A percentile compares a stretch with the other conserved stretches of the same genome.
Conservation (phyloP, 2,797 vertebrate species). For the Leptatherina wallacei region DNA sequence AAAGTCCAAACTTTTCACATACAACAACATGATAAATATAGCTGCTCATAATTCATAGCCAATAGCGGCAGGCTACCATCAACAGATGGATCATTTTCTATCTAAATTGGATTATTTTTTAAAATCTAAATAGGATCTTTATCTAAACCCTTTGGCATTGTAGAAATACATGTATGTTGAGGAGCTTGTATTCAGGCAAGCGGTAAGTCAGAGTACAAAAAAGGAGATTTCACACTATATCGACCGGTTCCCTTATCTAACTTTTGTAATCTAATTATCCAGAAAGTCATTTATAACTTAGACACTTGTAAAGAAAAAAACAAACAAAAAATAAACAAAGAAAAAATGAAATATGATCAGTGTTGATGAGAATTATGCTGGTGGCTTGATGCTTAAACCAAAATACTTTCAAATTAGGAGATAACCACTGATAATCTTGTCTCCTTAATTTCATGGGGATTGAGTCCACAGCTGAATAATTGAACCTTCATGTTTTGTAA, state of each 20-base stretch:
- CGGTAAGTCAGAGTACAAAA: neutral
- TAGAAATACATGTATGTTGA: conserved; percentile 10
- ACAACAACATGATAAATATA: neutral
- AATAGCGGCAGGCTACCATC: neutral
- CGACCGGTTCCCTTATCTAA: conserved; percentile 17
- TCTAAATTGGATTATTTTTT: neutral
- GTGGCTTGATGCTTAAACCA: neutral
- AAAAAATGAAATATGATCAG: no score
- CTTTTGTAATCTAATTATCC: neutral
- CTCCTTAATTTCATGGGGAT: neutral
- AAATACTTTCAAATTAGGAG: neutral
- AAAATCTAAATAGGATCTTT: conserved; percentile 27
- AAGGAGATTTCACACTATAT: conserved; percentile 8
- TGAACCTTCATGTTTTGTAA: neutral
- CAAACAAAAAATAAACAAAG: no score
- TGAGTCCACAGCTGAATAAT: neutral
- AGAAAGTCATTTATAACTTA: neutral
- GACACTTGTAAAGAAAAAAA: neutral
- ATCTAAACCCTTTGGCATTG: conserved; percentile 27
- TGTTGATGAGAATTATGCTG: no score
- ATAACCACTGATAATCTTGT: neutral
- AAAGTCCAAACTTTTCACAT: neutral
- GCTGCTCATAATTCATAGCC: conserved; percentile 27
- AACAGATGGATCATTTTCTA: conserved; percentile 5
- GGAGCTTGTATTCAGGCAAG: conserved; percentile 12